Evolutionary conservation across 2,113 vertebrate genomes (phyloP).

Genomic region (Globicephala melas): DNA sequence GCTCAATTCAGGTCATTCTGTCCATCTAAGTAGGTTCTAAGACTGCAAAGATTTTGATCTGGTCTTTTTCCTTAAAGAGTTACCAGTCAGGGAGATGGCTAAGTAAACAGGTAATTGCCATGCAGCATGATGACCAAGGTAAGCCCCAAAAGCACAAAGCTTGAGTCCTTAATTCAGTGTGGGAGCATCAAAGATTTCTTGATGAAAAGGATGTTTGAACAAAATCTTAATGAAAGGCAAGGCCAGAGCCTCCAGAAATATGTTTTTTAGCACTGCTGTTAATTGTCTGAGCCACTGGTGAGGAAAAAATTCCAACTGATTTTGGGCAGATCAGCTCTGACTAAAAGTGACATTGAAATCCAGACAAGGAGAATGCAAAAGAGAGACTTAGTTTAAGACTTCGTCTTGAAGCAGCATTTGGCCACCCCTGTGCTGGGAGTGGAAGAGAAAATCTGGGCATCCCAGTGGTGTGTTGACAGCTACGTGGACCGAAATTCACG

Average conservation of each 20-base stretch:
- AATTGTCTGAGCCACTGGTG: background rate
- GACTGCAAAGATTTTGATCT: background rate
- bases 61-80: background rate
- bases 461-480: background rate
- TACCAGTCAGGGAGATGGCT: background rate
- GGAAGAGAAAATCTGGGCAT: background rate
- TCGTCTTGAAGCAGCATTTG: slow-evolving; percentile 5
- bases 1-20: background rate
- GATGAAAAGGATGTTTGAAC: background rate
- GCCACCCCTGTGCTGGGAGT: background rate
- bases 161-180: background rate
- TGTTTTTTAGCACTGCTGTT: background rate
- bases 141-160: background rate
- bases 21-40: background rate
- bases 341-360: slow-evolving; percentile 17
- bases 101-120: background rate
- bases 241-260: background rate
- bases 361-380: background rate
- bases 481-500: background rate
- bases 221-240: slow-evolving; percentile 1
- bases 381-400: background rate
- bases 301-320: slow-evolving; percentile 14
- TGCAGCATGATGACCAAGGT: background rate
- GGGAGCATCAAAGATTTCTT: background rate
- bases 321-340: slow-evolving; percentile 22